Conservation (phyloP, 2,888 invertebrate genomes). For the Prenolepis imparis region DNA sequence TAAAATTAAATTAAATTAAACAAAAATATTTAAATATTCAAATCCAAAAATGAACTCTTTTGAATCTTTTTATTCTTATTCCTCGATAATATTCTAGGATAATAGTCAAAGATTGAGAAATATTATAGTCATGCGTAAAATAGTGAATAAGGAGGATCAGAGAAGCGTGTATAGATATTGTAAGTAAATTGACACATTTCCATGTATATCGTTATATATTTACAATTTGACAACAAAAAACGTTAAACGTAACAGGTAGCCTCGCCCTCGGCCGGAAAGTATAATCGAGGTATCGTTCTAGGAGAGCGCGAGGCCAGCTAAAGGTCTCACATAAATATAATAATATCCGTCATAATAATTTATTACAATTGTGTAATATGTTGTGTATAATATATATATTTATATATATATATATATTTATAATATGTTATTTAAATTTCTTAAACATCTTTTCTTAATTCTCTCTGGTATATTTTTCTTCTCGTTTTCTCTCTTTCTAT, state of each 20-base stretch:
- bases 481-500: constrained; percentile 52
- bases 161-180: background rate
- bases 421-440: constrained; percentile 78
- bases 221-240: constrained; percentile 84
- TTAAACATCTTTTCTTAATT: constrained; percentile 70
- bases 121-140: too few relatives aligned
- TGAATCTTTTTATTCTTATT: too few relatives aligned
- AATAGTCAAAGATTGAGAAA: too few relatives aligned
- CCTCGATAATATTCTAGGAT: too few relatives aligned
- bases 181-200: constrained; percentile 69
- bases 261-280: constrained; percentile 76
- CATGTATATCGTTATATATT: constrained; percentile 84
- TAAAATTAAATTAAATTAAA: too few relatives aligned
- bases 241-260: constrained; percentile 79
- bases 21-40: too few relatives aligned
- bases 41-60: too few relatives aligned
- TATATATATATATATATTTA: constrained; percentile 75
- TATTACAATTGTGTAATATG: constrained; percentile 75
- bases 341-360: constrained; percentile 80
- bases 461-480: constrained; percentile 55
- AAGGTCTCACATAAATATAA: constrained; percentile 79
- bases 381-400: constrained; percentile 71
- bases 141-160: background rate
- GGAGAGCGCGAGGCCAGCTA: constrained; percentile 77
- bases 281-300: constrained; percentile 60